A percentile compares a stretch with the other conserved stretches of the same genome.
These are phyloP conservation scores for Eristalis pertinax DNA, from an alignment of 2,888 invertebrate genomes.

Conservation along the genomic window DNA sequence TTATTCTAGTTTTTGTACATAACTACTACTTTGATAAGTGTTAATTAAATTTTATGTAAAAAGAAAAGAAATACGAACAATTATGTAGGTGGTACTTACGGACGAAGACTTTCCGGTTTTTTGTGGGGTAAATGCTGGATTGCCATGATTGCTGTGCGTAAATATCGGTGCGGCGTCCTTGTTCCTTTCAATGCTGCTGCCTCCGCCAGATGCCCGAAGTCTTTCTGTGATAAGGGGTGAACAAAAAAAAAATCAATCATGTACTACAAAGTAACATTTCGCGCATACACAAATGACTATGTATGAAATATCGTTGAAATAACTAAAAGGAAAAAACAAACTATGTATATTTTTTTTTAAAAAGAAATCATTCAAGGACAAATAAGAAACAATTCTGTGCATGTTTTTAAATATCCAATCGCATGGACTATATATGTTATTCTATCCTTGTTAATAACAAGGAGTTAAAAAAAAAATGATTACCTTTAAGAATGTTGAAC, in stretches of 20 bases:
- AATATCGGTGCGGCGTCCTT: conserved; percentile 92
- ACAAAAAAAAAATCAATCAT: background rate
- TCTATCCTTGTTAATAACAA: conserved; percentile 56
- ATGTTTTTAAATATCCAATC: conserved; percentile 2
- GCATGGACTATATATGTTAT: conserved; percentile 18
- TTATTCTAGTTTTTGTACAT: too few relatives aligned
- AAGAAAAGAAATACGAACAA: background rate
- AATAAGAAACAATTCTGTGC: background rate
- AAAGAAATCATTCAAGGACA: conserved; percentile 14
- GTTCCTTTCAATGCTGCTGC: conserved; percentile 81
- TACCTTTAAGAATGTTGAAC: conserved; percentile 94
- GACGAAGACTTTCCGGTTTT: conserved; percentile 91
- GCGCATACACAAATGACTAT: background rate
- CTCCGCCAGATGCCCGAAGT: conserved; percentile 79
- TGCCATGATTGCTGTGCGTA: conserved; percentile 92
- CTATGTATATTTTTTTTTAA: background rate
- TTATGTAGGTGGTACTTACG: conserved; percentile 80
- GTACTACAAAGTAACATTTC: background rate
- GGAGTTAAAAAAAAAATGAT: conserved; percentile 75
- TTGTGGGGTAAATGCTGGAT: conserved; percentile 96
- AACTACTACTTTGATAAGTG: background rate
- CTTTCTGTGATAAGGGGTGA: conserved; percentile 74
- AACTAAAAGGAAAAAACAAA: background rate
- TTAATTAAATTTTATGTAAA: background rate
- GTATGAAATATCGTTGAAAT: background rate